phyloP scores from a whole-genome alignment of 2,113 vertebrate species.

The Neopipo cinnamomea region DNA sequence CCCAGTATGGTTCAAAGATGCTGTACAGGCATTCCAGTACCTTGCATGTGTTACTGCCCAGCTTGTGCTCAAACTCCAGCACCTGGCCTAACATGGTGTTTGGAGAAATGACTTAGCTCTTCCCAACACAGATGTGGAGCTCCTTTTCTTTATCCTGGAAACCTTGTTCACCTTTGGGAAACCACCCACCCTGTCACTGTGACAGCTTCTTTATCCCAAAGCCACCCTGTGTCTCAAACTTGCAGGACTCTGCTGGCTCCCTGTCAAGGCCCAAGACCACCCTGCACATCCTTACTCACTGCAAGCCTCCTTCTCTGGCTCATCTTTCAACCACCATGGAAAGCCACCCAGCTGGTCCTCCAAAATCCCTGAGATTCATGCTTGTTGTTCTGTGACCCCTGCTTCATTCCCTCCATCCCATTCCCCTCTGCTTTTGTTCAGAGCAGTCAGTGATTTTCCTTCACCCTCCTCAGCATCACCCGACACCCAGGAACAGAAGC shows the following conservation, averaged over 20 bases:
- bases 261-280: not conserved
- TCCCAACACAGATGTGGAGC: not conserved
- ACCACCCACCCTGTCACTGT: not conserved
- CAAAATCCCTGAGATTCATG: not conserved
- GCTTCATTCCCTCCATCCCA: not conserved
- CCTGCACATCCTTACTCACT: not conserved
- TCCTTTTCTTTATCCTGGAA: not conserved
- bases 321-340: not conserved
- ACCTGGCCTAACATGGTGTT: accelerated
- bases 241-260: not conserved
- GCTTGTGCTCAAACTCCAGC: not conserved
- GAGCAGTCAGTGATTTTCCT: not conserved
- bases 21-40: not conserved
- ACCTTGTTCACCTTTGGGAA: not conserved
- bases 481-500: not conserved
- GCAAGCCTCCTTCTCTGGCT: not conserved
- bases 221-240: not conserved
- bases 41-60: not conserved
- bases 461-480: not conserved
- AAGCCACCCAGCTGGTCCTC: not conserved
- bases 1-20: not conserved
- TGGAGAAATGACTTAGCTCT: not conserved
- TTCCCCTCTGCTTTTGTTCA: not conserved
- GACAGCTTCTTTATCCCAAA: not conserved
- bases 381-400: not conserved